Percentiles rank a stretch among this genome's conserved stretches.
Conservation (phyloP, 2,113 vertebrate species). For the Larimichthys crocea region DNA sequence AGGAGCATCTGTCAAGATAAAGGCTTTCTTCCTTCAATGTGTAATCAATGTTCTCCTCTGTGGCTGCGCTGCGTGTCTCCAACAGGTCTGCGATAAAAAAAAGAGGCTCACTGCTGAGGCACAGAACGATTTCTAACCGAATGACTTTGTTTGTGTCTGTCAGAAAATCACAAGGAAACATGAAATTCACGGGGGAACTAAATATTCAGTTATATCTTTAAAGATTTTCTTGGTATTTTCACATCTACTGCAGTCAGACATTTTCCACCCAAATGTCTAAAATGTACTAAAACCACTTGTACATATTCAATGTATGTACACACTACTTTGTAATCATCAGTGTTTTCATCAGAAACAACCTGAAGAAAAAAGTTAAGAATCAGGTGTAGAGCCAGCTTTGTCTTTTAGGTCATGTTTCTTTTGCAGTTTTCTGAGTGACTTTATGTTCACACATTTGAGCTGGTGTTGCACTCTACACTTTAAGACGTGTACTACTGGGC, state of each 20-base stretch:
- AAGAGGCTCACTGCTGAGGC: background rate
- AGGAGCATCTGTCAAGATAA: slow-evolving; percentile 28
- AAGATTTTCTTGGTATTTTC: background rate
- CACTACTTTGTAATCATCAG: too few species aligned
- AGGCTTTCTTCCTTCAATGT: slow-evolving; percentile 4
- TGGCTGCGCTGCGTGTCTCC: slow-evolving; percentile 35
- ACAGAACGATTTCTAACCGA: slow-evolving; percentile 6
- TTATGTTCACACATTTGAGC: slow-evolving; percentile 4
- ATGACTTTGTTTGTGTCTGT: slow-evolving; percentile 33
- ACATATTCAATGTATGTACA: background rate
- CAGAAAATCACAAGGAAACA: background rate
- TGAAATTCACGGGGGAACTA: background rate
- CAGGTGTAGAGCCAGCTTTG: background rate
- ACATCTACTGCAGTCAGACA: background rate
- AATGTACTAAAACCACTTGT: background rate
- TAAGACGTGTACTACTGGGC: background rate
- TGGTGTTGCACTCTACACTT: background rate
- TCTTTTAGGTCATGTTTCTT: background rate
- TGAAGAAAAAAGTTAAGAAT: background rate
- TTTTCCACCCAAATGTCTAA: background rate
- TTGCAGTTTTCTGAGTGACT: background rate
- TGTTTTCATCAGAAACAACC: background rate
- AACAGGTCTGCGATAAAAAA: slow-evolving; percentile 7
- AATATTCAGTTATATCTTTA: background rate
- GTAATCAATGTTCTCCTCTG: slow-evolving; percentile 38